A percentile compares a stretch with the other conserved stretches of the same genome.
These are phyloP conservation scores for Theonella swinhoei DNA, from an alignment of 37 sponge, comb jelly and placozoan species.

Conservation along the genomic window DNA sequence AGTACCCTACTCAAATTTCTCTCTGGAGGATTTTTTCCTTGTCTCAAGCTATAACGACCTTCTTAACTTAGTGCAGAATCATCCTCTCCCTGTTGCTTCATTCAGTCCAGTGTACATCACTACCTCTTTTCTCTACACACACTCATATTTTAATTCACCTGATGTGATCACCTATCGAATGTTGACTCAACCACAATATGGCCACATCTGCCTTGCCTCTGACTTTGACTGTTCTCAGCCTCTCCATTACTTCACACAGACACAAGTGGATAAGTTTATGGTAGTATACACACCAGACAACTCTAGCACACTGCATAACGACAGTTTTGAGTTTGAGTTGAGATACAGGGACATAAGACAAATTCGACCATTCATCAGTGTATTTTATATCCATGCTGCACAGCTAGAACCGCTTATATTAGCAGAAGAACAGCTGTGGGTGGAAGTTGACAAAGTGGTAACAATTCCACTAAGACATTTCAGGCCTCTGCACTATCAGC, in stretches of 20 bases:
- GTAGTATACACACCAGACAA: constrained; percentile 26
- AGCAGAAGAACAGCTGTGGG: constrained; percentile 11
- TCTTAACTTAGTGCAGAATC: constrained; percentile 9
- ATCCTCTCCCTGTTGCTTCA: constrained; percentile 32
- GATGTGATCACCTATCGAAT: constrained; percentile 11
- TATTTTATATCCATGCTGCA: background rate
- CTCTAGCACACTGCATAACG: background rate
- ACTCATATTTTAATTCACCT: background rate
- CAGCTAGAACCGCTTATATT: background rate
- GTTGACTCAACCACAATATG: background rate
- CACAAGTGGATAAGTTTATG: background rate
- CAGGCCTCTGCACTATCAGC: background rate
- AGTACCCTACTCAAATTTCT: background rate
- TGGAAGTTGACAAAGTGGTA: background rate
- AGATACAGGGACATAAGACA: background rate
- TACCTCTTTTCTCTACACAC: constrained; percentile 10
- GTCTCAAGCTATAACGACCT: background rate
- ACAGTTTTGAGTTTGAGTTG: constrained; percentile 29
- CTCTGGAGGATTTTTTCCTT: background rate
- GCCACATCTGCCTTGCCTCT: constrained; percentile 18
- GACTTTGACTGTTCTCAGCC: background rate
- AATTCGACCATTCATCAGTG: background rate
- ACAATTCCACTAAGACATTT: constrained; percentile 4
- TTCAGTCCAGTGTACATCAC: constrained; percentile 28
- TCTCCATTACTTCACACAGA: constrained; percentile 39